Conservation (phyloP, 2,113 vertebrate species). For the Pimephales promelas region DNA sequence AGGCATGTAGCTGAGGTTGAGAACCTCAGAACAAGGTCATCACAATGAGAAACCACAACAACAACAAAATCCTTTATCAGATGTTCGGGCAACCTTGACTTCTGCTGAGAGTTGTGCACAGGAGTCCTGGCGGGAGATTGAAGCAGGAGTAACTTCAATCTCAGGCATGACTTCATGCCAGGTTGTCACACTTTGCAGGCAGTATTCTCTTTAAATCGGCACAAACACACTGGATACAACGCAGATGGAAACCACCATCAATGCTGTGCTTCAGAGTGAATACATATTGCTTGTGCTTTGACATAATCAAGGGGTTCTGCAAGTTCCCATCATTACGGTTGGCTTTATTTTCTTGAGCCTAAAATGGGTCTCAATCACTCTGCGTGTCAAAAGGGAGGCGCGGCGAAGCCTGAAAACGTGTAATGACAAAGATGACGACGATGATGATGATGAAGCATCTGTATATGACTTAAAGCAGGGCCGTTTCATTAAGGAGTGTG, state of each 20-base stretch:
- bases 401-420: constrained; percentile 46
- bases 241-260: constrained; percentile 53
- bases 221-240: constrained; percentile 67
- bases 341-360: constrained; percentile 47
- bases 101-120: constrained; percentile 55
- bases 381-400: constrained; percentile 30
- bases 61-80: constrained; percentile 23
- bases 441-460: constrained; percentile 80
- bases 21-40: constrained; percentile 47
- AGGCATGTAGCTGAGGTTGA: not conserved
- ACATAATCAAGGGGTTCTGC: constrained; percentile 55
- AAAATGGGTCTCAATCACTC: constrained; percentile 56
- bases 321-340: constrained; percentile 49
- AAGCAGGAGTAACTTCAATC: constrained; percentile 60
- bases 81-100: constrained; percentile 45
- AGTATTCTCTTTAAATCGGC: constrained; percentile 63
- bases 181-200: constrained; percentile 66
- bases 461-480: constrained; percentile 81
- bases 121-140: constrained; percentile 65
- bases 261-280: constrained; percentile 55
- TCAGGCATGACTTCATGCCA: constrained; percentile 71
- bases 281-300: constrained; percentile 47
- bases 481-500: constrained; percentile 68
- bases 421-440: constrained; percentile 43
- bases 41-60: not conserved